These are phyloP conservation scores for Crenichthys baileyi DNA, from an alignment of 2,797 vertebrate genomes.

Conservation along the genomic window DNA sequence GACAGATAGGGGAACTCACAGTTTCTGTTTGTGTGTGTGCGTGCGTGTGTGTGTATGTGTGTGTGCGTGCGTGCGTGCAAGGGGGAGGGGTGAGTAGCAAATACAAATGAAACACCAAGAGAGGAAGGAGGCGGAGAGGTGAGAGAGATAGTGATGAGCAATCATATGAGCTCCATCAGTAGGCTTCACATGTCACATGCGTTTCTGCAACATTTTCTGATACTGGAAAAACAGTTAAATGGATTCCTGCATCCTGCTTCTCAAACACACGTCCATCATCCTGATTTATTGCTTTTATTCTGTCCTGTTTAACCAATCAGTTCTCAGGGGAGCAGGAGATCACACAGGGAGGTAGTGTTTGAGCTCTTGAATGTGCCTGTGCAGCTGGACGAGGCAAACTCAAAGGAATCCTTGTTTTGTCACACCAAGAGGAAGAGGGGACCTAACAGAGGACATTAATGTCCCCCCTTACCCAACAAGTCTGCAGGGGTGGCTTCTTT, in stretches of 20 bases:
- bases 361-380: conserved; percentile 73
- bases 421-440: conserved; percentile 73
- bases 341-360: conserved; percentile 82
- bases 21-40: conserved; percentile 67
- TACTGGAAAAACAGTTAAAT: conserved; percentile 2
- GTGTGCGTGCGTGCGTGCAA: conserved; percentile 36
- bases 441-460: conserved; percentile 79
- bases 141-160: conserved; percentile 70
- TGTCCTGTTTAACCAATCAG: conserved; percentile 51
- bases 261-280: conserved; percentile 39
- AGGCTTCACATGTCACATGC: conserved; percentile 43
- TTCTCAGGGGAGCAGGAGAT: conserved; percentile 59
- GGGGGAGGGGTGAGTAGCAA: conserved; percentile 64
- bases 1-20: conserved; percentile 85
- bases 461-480: conserved; percentile 46
- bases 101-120: conserved; percentile 54
- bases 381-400: conserved; percentile 81
- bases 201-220: conserved; percentile 23
- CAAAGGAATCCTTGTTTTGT: conserved; percentile 83
- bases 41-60: conserved; percentile 39
- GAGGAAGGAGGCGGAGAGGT: conserved; percentile 64
- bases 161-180: conserved; percentile 63
- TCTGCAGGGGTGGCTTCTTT: conserved; percentile 74
- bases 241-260: not conserved
- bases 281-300: conserved; percentile 47